phyloP scores from a whole-genome alignment of 2,797 vertebrate species.

The Thripadectes ignobilis region DNA sequence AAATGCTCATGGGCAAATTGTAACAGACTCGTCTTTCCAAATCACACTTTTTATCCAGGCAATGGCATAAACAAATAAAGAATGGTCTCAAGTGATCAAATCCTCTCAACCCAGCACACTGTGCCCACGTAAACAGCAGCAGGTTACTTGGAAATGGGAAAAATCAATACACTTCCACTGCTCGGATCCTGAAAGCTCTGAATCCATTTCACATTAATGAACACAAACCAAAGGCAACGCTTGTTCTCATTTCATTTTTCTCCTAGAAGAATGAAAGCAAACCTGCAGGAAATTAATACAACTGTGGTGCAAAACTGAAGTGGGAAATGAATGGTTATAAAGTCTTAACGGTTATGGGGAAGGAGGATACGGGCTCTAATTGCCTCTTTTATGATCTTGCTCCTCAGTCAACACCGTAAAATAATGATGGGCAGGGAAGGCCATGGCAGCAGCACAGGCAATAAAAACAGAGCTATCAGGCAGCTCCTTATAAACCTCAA shows the following conservation, averaged over 20 bases:
- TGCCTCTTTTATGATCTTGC: neutral
- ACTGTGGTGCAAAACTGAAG: neutral
- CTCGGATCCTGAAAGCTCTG: neutral
- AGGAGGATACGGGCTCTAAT: neutral
- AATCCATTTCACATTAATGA: neutral
- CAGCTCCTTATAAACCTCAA: neutral
- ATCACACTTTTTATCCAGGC: neutral
- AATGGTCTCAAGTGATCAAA: neutral
- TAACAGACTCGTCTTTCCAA: neutral
- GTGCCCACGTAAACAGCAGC: neutral
- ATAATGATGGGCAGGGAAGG: neutral
- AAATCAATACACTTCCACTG: neutral
- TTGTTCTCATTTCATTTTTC: neutral
- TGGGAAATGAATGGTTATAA: neutral
- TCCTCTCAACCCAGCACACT: neutral
- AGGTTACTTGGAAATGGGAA: neutral
- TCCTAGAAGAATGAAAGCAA: neutral
- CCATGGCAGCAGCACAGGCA: neutral
- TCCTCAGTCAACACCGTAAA: neutral
- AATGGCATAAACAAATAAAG: neutral
- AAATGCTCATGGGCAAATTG: neutral
- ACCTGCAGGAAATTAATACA: neutral
- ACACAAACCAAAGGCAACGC: neutral
- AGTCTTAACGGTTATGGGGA: neutral
- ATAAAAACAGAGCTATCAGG: neutral